Evolutionary conservation across 2,888 invertebrate genomes (phyloP), one percentile per base, ranked within the genome.

Genomic region (Venustoraphidia nigricollis): DNA sequence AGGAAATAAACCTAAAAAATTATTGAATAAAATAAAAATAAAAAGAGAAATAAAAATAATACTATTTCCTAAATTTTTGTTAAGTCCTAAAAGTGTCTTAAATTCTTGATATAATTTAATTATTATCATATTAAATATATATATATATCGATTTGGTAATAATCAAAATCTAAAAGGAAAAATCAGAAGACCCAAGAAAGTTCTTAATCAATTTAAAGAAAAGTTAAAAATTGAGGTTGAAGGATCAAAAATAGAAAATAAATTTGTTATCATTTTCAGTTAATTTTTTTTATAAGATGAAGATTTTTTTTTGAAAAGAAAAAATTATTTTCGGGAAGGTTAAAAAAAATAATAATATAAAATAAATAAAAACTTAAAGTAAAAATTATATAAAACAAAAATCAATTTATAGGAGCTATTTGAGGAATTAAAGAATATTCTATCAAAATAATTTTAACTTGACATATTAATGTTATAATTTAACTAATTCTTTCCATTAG

Each of bases 191-290:
- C 70, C 68, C 58, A 75, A 57, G 40, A 73, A 60, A 43, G 70
- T 69, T 66, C 76, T 76, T 56, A 73, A 17, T 76, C 79, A 81
- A 63, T 81, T 80, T 61, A 77, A 58, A 0, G 73, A 66, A 42
- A 76, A 49, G 53, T 67, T 67, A 56, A 71, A 64, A 58, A 70
- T 63, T 53, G 71, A 71, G 47, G 73, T 69, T 34, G 71, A 65
- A 0, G 80, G 78, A 48, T 81, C 81, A 73, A 82, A 81, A 59
- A 77, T 73, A 53, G 76, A 76, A 65, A 81, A 81, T 69, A 81
- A 64, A 55, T 77, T 79, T 61, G 66, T 75, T 79, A 80, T 77
- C 76, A 79, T 77, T 72, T 73, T 77, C 75, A 77, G n/a, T 60
- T 60, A 37, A 39, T 50, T 53, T 53, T 58, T 50, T 55, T 55